A percentile compares a stretch with the other conserved stretches of the same genome.
Conservation (phyloP, 2,888 invertebrate genomes). For the Drosophila imparisetae region DNA sequence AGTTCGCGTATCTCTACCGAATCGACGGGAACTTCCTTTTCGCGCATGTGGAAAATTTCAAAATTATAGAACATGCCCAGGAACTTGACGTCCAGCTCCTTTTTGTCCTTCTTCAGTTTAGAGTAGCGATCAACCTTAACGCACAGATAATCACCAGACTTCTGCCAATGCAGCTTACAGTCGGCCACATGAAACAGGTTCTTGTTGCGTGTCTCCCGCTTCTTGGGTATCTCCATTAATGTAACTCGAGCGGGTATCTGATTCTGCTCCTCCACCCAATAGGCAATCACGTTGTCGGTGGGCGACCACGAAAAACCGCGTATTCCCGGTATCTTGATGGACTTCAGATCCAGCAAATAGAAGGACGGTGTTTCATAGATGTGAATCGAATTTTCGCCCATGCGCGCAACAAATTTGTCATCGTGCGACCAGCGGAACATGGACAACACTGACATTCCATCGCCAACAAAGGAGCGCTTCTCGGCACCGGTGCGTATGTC, state of each 20-base stretch:
- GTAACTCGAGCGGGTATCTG: slow-evolving; percentile 98
- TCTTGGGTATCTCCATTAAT: slow-evolving; percentile 95
- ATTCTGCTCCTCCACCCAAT: slow-evolving; percentile 99
- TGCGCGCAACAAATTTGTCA: slow-evolving; percentile 96
- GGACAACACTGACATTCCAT: slow-evolving; percentile 94
- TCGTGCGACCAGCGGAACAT: slow-evolving; percentile 99
- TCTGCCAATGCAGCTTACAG: slow-evolving; percentile 99
- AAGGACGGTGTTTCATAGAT: slow-evolving; percentile 99
- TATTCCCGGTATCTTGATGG: slow-evolving; percentile 95
- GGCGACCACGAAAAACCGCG: slow-evolving; percentile 99
- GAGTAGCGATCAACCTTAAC: slow-evolving; percentile 95
- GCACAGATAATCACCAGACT: slow-evolving; percentile 98
- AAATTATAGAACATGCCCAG: slow-evolving; percentile 99
- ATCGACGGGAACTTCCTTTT: slow-evolving; percentile 98
- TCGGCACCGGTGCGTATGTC: slow-evolving; percentile 97
- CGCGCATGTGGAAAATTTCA: slow-evolving; percentile 99
- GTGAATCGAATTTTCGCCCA: slow-evolving; percentile 93
- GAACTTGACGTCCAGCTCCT: slow-evolving; percentile 95
- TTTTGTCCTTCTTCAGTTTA: slow-evolving; percentile 97
- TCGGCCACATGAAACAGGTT: slow-evolving; percentile 99
- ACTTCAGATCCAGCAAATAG: slow-evolving; percentile 96
- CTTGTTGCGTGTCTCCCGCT: slow-evolving; percentile 94
- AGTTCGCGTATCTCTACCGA: slow-evolving; percentile 97
- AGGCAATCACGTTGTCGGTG: slow-evolving; percentile 97
- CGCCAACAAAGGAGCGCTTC: slow-evolving; percentile 95